A percentile compares a stretch with the other conserved stretches of the same genome.
These are phyloP conservation scores for Somateria mollissima DNA, from an alignment of 2,797 vertebrate genomes.

Conservation along the genomic window DNA sequence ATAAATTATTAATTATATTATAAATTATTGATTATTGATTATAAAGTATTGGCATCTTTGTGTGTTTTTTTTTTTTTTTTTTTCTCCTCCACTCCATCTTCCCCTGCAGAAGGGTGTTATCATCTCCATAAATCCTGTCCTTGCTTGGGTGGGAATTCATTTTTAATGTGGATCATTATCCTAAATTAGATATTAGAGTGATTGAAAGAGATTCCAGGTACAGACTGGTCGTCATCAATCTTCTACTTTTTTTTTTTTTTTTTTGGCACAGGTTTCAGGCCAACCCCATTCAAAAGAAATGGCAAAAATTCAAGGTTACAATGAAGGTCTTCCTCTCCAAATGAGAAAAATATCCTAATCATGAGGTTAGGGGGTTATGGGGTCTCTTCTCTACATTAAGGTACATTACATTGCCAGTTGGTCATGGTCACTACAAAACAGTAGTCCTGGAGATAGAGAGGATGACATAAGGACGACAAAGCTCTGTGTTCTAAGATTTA, in stretches of 20 bases:
- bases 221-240: neutral
- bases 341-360: neutral
- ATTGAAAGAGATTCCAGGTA: neutral
- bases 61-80: neutral
- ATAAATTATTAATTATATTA: no score
- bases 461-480: neutral
- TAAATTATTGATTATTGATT: no score
- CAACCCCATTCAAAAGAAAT: neutral
- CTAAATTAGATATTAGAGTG: neutral
- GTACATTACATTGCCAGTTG: neutral
- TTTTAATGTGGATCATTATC: neutral
- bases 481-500: neutral
- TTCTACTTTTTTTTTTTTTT: neutral
- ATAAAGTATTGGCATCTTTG: no score
- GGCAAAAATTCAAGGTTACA: neutral
- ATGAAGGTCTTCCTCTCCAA: neutral
- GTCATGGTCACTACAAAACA: neutral
- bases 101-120: neutral
- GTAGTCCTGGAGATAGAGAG: neutral
- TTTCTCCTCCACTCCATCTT: neutral
- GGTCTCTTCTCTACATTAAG: neutral
- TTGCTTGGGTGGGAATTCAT: neutral
- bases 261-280: neutral
- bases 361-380: neutral
- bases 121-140: neutral